Percentiles rank a stretch among this genome's conserved stretches.
phyloP scores from a whole-genome alignment of 2,888 invertebrate species.

The Parelbella ahira region DNA sequence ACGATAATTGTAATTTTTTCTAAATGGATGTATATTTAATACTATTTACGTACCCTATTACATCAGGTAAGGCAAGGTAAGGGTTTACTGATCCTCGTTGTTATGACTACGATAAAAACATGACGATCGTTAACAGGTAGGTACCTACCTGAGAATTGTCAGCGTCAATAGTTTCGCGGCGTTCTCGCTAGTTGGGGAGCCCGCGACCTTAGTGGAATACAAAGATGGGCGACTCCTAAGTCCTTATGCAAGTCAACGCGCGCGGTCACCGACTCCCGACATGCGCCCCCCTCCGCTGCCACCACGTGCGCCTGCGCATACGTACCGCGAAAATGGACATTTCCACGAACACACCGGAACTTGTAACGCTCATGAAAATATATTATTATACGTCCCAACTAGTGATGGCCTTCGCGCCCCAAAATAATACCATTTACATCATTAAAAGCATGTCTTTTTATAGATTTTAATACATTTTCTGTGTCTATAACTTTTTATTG shows the following conservation, averaged over 20 bases:
- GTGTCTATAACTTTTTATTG: no score
- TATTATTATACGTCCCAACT: constrained; percentile 28
- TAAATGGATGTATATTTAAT: no score
- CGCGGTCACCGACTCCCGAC: constrained; percentile 72
- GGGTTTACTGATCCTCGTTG: constrained; percentile 42
- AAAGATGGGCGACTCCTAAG: constrained; percentile 51
- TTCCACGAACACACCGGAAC: constrained; percentile 72
- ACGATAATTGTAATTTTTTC: no score
- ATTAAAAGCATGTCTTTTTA: no score
- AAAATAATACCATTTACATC: no score
- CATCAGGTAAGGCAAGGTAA: constrained; percentile 1
- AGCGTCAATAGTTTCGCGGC: constrained; percentile 69
- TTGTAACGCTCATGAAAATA: constrained; percentile 42
- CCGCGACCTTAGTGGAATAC: constrained; percentile 65
- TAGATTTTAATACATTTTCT: no score
- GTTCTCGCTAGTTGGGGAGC: constrained; percentile 65
- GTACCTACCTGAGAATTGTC: constrained; percentile 55
- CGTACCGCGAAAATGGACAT: constrained; percentile 67
- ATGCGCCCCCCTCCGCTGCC: constrained; percentile 34
- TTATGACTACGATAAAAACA: constrained; percentile 59
- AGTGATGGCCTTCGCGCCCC: no score
- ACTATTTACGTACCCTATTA: no score
- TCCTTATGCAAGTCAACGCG: constrained; percentile 64
- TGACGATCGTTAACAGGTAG: constrained; percentile 63
- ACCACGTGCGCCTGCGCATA: constrained; percentile 52